Base-by-base conservation (phyloP, 1,140 invertebrate genomes). In the Trypoxylus dichotomus region DNA sequence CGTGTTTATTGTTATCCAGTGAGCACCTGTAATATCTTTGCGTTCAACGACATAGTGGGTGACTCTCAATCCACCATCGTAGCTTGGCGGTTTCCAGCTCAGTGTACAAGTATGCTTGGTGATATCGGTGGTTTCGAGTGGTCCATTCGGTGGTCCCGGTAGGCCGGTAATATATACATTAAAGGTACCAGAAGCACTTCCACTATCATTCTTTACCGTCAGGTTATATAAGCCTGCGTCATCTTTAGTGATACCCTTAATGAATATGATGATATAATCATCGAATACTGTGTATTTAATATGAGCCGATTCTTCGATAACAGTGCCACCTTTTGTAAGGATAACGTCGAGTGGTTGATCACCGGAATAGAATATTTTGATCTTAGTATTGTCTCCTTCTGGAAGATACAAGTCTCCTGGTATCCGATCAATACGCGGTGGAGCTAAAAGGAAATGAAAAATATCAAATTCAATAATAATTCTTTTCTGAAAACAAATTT, bases 1-100 rank as follows among this genome's bases (percentile, higher is more conserved):
- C 21, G 93, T 95, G 0, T 93, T 93, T 6, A 96, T 93, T 0
- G 93, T 94, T 77, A 97, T 94, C 95, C 95, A 97, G 81, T 94
- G 92, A 10, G 88, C 87, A 71, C 90, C 91, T 27, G 79, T 89
- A 1, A 94, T 86, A 82, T 98, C 95, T 81, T 92, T 94, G 72
- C 96, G 91, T 85, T 99, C 97, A 1, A 99, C 93, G 27, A 98
- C 92, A 84, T 99, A 99, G 84, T 98, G 96, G 0, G 95, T 97
- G 60, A 99, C 90, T 1, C 89, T 88, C 15, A 95, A 86, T 25
- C 97, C 97, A 63, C 97, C 97, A 86, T 98, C 96, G 83, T 96
- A 94, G 11, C 91, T 91, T 0, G 97, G 97, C 79, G 96, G 95
- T 85, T 94, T 94, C 97, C 97, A 99, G 41, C 90, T 87, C 0